Conservation (phyloP, 2,888 invertebrate species). For the Neoitamus cyanurus region DNA sequence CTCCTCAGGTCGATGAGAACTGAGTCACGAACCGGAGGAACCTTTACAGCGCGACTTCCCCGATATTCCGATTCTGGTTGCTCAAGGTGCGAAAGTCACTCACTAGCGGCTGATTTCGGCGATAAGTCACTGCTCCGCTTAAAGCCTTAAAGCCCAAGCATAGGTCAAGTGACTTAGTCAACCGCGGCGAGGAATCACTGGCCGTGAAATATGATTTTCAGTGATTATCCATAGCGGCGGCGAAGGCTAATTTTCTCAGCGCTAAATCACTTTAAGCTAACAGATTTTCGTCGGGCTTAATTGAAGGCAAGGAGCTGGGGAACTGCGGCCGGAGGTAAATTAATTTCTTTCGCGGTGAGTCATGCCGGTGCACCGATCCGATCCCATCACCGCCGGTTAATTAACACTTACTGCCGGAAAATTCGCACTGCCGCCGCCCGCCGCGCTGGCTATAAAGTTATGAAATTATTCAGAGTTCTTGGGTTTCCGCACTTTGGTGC, state of each 20-base stretch:
- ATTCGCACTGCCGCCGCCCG: background rate
- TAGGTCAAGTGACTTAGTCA: background rate
- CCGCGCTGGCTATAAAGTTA: background rate
- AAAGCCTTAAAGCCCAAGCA: background rate
- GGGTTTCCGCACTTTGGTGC: background rate
- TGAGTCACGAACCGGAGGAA: background rate
- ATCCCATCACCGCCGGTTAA: background rate
- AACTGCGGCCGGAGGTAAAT: background rate
- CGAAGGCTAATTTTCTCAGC: constrained; percentile 13
- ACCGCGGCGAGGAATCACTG: background rate
- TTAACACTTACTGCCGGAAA: background rate
- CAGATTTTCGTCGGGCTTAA: constrained; percentile 9
- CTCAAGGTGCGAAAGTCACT: background rate
- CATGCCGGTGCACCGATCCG: background rate
- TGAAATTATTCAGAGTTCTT: background rate
- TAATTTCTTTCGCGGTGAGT: background rate
- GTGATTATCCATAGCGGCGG: background rate
- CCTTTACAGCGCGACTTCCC: background rate
- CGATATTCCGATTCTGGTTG: background rate
- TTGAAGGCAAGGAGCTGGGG: background rate
- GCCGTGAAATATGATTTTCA: constrained; percentile 28
- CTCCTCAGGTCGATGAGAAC: background rate
- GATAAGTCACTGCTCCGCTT: background rate
- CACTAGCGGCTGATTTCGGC: background rate
- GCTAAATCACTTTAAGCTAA: constrained; percentile 1